Evolutionary conservation across 2,888 invertebrate genomes (phyloP).

Genomic region (Rhagium mordax): DNA sequence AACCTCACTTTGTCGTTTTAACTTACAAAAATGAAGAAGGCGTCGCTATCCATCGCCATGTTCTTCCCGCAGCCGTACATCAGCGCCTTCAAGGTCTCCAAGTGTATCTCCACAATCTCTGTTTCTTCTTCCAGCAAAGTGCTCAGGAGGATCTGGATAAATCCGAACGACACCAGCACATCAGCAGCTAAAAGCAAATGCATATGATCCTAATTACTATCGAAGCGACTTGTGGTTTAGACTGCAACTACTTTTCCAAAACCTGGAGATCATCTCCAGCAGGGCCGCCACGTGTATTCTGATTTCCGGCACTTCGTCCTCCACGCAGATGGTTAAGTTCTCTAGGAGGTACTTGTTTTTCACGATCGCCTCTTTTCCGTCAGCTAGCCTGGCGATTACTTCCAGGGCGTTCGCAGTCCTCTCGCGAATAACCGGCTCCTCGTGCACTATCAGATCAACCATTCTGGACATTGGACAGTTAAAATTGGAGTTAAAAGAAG

Average conservation of each 20-base stretch:
- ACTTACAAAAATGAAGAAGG: slow-evolving; percentile 63
- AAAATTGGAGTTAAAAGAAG: too few species aligned
- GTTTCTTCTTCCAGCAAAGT: slow-evolving; percentile 60
- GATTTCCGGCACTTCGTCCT: slow-evolving; percentile 64
- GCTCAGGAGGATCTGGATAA: slow-evolving; percentile 63
- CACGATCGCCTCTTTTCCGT: slow-evolving; percentile 67
- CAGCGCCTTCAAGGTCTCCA: slow-evolving; percentile 65
- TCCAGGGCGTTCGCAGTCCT: slow-evolving; percentile 65
- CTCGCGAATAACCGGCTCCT: slow-evolving; percentile 63
- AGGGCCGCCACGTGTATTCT: slow-evolving; percentile 66
- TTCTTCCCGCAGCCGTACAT: slow-evolving; percentile 66
- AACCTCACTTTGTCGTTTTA: neutral
- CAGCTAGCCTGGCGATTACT: slow-evolving; percentile 65
- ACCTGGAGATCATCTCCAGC: slow-evolving; percentile 66
- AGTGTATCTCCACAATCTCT: slow-evolving; percentile 63
- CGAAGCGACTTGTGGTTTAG: too few species aligned
- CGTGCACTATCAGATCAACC: slow-evolving; percentile 62
- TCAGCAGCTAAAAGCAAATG: slow-evolving; percentile 65
- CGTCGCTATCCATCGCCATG: slow-evolving; percentile 65
- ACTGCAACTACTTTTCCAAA: slow-evolving; percentile 63
- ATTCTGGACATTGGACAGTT: slow-evolving; percentile 62
- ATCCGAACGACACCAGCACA: slow-evolving; percentile 64
- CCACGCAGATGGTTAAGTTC: slow-evolving; percentile 62
- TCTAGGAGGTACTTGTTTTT: slow-evolving; percentile 62
- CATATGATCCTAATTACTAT: too few species aligned